Conservation (phyloP, 2,797 vertebrate species). For the Helicolenus hilgendorfi region DNA sequence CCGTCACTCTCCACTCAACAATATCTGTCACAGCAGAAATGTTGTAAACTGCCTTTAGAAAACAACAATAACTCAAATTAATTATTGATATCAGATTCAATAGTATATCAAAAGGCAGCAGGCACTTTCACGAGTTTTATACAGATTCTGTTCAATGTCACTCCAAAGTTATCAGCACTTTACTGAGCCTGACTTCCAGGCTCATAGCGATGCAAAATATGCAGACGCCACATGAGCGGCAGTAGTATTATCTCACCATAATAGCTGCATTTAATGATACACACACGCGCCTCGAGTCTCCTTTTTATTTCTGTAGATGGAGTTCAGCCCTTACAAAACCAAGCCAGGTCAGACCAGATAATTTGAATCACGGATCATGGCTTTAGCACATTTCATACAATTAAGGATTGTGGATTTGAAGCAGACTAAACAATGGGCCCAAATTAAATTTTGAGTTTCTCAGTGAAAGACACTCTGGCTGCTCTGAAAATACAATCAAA, state of each 20-base stretch:
- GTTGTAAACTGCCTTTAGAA: conserved; percentile 68
- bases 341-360: conserved; percentile 83
- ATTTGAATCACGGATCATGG: conserved; percentile 83
- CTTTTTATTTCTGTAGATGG: conserved; percentile 82
- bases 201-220: conserved; percentile 82
- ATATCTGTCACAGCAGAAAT: conserved; percentile 79
- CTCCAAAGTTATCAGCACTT: conserved; percentile 85
- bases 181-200: conserved; percentile 82
- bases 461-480: conserved; percentile 80
- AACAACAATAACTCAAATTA: conserved; percentile 85
- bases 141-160: conserved; percentile 89
- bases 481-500: conserved; percentile 83
- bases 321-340: conserved; percentile 79
- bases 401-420: conserved; percentile 88
- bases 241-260: conserved; percentile 83
- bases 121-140: conserved; percentile 78
- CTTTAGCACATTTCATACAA: conserved; percentile 85
- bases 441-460: conserved; percentile 91
- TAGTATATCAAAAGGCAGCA: conserved; percentile 80
- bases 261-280: conserved; percentile 86
- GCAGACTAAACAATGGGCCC: conserved; percentile 86
- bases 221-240: conserved; percentile 71
- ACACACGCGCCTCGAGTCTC: conserved; percentile 78
- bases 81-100: conserved; percentile 83
- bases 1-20: conserved; percentile 42